Evolutionary conservation across 2,888 invertebrate genomes (phyloP).

Genomic region (Ametastegia equiseti): DNA sequence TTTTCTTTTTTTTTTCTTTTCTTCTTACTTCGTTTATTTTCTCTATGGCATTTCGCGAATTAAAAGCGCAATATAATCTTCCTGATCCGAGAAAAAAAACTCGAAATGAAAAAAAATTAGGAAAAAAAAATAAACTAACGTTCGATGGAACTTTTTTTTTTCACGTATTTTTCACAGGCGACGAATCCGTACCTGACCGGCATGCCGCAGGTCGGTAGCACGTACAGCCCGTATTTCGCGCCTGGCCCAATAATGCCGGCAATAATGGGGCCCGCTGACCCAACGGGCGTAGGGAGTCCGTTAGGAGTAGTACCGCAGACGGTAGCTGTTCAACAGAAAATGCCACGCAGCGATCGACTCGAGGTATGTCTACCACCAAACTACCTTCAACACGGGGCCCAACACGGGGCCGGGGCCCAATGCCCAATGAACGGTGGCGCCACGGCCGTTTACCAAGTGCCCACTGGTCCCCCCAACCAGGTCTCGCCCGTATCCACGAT

Average conservation of each 20-base stretch:
- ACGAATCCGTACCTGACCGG: conserved; percentile 95
- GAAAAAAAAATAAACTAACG: not conserved
- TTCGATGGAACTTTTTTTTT: conserved; percentile 27
- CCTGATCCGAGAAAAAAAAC: no score
- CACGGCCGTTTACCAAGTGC: conserved; percentile 71
- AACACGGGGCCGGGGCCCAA: conserved; percentile 68
- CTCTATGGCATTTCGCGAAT: conserved; percentile 59
- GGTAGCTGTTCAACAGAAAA: conserved; percentile 93
- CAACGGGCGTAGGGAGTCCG: conserved; percentile 87
- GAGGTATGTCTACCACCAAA: conserved; percentile 87
- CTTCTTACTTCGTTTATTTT: conserved; percentile 55
- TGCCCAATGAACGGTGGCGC: conserved; percentile 61
- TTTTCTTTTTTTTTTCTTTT: no score
- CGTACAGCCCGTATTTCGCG: conserved; percentile 94
- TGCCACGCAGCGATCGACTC: conserved; percentile 96
- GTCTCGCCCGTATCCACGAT: conserved; percentile 75
- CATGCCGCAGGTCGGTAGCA: conserved; percentile 92
- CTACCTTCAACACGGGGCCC: conserved; percentile 71
- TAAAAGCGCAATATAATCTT: no score
- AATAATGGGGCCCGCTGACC: conserved; percentile 91
- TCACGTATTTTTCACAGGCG: conserved; percentile 79
- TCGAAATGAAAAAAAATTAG: not conserved
- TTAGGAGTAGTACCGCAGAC: conserved; percentile 91
- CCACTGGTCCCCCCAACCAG: conserved; percentile 74
- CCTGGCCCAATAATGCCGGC: conserved; percentile 93